phyloP scores from a whole-genome alignment of 2,797 vertebrate genomes.

The Adelosebastes latens region DNA sequence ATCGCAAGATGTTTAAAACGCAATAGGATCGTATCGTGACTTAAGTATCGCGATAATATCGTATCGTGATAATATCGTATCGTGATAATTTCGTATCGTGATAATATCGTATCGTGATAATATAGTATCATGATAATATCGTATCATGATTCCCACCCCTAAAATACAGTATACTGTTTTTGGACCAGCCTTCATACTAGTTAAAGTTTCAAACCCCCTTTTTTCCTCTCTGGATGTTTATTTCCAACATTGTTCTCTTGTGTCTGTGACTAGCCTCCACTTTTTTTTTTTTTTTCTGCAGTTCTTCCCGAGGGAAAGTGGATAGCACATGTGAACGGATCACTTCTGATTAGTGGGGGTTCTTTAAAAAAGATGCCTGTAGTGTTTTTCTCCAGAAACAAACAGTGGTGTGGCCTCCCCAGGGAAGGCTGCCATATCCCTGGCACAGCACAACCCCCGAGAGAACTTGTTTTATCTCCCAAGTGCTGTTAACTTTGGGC shows the following conservation, averaged over 20 bases:
- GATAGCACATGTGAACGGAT: conserved; percentile 73
- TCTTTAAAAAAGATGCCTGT: conserved; percentile 69
- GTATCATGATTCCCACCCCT: too few relatives aligned
- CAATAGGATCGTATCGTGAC: too few relatives aligned
- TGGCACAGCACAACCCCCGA: conserved; percentile 52
- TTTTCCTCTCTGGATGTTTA: conserved; percentile 45
- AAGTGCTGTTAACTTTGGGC: conserved; percentile 69
- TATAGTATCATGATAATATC: too few relatives aligned
- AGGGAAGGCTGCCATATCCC: conserved; percentile 67
- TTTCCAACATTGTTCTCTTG: conserved; percentile 43
- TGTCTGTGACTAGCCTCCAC: conserved; percentile 43
- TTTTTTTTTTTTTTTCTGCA: conserved; percentile 31
- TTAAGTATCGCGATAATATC: too few relatives aligned
- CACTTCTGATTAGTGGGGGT: conserved; percentile 76
- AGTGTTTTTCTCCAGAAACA: conserved; percentile 76
- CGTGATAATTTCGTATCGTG: too few relatives aligned
- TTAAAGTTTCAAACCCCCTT: conserved; percentile 5
- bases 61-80: too few relatives aligned
- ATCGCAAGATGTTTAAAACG: too few relatives aligned
- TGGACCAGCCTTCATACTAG: background rate
- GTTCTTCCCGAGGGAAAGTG: conserved; percentile 56
- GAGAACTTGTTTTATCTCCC: conserved; percentile 73
- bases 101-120: too few relatives aligned
- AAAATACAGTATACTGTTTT: background rate
- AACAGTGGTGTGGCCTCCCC: conserved; percentile 74